These are phyloP conservation scores for Lordiphosa collinella DNA, from an alignment of 1,140 invertebrate genomes.

Conservation along the genomic window DNA sequence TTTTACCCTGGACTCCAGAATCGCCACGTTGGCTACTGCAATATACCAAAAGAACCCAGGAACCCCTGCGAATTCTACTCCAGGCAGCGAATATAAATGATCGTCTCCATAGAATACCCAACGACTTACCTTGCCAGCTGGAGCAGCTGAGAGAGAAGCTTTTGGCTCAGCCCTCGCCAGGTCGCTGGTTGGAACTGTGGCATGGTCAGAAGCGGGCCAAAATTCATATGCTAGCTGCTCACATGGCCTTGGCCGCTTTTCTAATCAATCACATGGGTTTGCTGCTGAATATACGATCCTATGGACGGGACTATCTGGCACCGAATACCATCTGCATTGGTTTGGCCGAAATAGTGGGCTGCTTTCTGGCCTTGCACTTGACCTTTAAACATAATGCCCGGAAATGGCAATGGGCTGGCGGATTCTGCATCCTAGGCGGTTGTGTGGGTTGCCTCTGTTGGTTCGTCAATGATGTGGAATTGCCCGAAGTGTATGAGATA, in stretches of 20 bases:
- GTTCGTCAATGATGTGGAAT: constrained; percentile 34
- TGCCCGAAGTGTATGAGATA: constrained; percentile 57
- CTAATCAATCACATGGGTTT: constrained; percentile 78
- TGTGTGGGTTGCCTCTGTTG: constrained; percentile 54
- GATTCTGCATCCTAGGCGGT: constrained; percentile 45
- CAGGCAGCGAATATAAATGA: constrained; percentile 68
- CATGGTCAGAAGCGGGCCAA: constrained; percentile 44
- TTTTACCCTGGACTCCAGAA: constrained; percentile 79
- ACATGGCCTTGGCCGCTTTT: constrained; percentile 73
- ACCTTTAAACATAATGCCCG: constrained; percentile 15
- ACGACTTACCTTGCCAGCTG: constrained; percentile 61
- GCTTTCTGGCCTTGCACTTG: constrained; percentile 58
- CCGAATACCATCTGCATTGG: constrained; percentile 75
- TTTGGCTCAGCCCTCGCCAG: constrained; percentile 22
- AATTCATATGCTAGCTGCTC: constrained; percentile 57
- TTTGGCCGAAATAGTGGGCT: constrained; percentile 68
- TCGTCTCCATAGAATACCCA: constrained; percentile 45
- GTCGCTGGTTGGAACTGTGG: constrained; percentile 70
- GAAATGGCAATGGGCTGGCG: constrained; percentile 63
- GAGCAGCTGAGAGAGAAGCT: constrained; percentile 42
- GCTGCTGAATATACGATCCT: constrained; percentile 78
- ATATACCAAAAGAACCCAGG: constrained; percentile 27
- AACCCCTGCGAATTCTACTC: constrained; percentile 52
- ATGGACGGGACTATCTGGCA: constrained; percentile 72
- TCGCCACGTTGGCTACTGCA: constrained; percentile 79